Evolutionary conservation across 2,888 invertebrate genomes (phyloP).

Genomic region (Adelognathus sp.): DNA sequence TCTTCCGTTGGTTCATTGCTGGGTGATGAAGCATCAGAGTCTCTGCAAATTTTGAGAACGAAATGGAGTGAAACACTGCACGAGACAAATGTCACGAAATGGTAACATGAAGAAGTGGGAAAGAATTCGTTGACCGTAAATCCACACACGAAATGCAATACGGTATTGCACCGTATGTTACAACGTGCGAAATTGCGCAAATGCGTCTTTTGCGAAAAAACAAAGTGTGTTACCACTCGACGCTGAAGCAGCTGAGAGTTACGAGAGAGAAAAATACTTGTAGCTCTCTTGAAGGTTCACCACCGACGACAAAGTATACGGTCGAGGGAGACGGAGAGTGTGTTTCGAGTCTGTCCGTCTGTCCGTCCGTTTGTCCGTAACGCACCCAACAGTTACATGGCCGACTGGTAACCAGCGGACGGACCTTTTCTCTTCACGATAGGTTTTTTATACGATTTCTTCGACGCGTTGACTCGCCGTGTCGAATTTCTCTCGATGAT

Average conservation of each 20-base stretch:
- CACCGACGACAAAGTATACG: constrained; percentile 16
- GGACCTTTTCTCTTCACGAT: constrained; percentile 38
- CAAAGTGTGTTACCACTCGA: constrained; percentile 57
- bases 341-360: not conserved
- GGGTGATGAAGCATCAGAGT: not conserved
- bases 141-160: constrained; percentile 12
- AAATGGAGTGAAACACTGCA: not conserved
- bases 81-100: not conserved
- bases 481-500: not conserved
- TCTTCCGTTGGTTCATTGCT: not conserved
- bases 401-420: constrained; percentile 43
- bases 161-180: constrained; percentile 38
- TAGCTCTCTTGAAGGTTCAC: constrained; percentile 44
- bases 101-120: not conserved
- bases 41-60: not conserved
- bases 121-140: not conserved
- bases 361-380: too few species aligned
- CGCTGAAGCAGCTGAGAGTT: constrained; percentile 42
- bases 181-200: constrained; percentile 49
- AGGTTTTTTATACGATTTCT: constrained; percentile 21
- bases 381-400: constrained; percentile 47
- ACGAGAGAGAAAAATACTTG: constrained; percentile 52
- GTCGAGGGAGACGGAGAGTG: not conserved
- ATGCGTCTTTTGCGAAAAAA: constrained; percentile 47
- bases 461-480: not conserved